Evolutionary conservation across 1,140 invertebrate genomes (phyloP).

Genomic region (Eufriesea mexicana): DNA sequence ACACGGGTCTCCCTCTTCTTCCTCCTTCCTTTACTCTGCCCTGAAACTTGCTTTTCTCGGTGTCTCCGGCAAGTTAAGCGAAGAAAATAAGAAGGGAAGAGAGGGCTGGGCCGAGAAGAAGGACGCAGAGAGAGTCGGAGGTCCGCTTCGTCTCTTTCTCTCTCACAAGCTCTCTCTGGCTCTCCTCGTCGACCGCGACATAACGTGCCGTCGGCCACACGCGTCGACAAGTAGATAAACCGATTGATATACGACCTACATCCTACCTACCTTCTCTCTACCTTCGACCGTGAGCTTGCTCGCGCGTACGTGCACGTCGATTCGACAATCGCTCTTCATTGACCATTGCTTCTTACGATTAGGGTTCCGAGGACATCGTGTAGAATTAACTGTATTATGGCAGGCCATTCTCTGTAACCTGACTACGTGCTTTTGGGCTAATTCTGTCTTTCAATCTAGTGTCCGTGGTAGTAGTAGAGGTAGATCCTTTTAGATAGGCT

Average conservation of each 20-base stretch:
- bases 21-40: slow-evolving; percentile 33
- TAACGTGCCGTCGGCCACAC: slow-evolving; percentile 77
- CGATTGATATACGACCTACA: slow-evolving; percentile 81
- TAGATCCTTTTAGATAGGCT: too few species aligned
- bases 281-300: slow-evolving; percentile 38
- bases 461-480: too few species aligned
- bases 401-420: neutral
- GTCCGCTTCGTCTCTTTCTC: slow-evolving; percentile 22
- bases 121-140: slow-evolving; percentile 26
- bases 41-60: slow-evolving; percentile 42
- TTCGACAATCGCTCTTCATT: slow-evolving; percentile 59
- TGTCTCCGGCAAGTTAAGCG: slow-evolving; percentile 44
- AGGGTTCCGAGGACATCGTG: neutral
- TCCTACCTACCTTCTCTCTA: slow-evolving; percentile 67
- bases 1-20: slow-evolving; percentile 39
- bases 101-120: slow-evolving; percentile 11
- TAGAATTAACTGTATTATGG: neutral
- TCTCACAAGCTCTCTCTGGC: slow-evolving; percentile 10
- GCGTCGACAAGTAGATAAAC: slow-evolving; percentile 82
- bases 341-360: slow-evolving; percentile 28
- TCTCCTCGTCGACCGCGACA: slow-evolving; percentile 60
- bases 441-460: too few species aligned
- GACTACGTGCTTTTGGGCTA: neutral
- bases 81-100: slow-evolving; percentile 40
- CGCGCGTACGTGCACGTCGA: slow-evolving; percentile 43